phyloP scores from a whole-genome alignment of 2,797 vertebrate genomes.

The Lerista edwardsae region DNA sequence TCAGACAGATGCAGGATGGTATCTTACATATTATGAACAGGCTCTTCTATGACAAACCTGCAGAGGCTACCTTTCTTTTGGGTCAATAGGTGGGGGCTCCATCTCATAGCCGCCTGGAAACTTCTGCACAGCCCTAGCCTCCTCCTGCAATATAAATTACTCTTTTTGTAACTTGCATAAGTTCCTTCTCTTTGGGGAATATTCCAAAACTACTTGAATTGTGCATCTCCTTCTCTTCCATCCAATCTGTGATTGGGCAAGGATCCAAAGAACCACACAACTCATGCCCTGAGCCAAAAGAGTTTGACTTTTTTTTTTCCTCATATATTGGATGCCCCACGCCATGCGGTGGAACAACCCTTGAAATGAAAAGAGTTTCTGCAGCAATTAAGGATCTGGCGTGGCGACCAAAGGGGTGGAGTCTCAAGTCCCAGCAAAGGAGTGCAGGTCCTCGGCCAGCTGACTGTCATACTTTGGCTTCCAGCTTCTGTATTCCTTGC shows the following conservation, averaged over 20 bases:
- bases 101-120: too few relatives aligned
- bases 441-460: too few relatives aligned
- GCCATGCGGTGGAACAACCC: neutral
- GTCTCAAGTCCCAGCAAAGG: too few relatives aligned
- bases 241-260: neutral
- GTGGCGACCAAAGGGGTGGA: too few relatives aligned
- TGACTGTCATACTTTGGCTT: neutral
- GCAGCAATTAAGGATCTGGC: too few relatives aligned
- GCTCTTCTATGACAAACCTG: neutral
- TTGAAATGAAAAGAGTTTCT: slow-evolving; percentile 6
- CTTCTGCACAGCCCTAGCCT: too few relatives aligned
- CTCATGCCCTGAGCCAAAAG: neutral
- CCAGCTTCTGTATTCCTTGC: neutral
- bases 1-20: slow-evolving; percentile 1
- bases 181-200: too few relatives aligned
- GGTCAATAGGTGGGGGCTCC: too few relatives aligned
- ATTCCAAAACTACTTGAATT: neutral
- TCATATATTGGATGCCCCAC: neutral
- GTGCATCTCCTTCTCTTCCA: neutral
- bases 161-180: neutral
- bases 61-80: neutral
- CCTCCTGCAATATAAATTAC: neutral
- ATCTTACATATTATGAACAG: neutral
- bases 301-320: neutral
- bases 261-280: neutral